Evolutionary conservation across 2,113 vertebrate genomes (phyloP).

Genomic region (Platysternon megacephalum): DNA sequence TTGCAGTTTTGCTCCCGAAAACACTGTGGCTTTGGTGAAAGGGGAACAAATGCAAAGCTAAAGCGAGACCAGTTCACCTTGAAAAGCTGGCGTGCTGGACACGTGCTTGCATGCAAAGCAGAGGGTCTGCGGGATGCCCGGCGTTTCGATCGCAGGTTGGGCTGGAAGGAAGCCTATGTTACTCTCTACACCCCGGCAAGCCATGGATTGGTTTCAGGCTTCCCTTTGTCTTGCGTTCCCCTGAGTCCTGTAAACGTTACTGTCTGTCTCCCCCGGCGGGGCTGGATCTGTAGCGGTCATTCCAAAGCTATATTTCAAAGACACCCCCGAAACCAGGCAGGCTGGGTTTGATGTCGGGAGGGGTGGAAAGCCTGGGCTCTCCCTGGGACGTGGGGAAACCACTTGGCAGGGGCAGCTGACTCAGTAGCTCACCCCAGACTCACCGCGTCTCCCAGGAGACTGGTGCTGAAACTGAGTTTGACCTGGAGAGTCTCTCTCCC

Average conservation of each 20-base stretch:
- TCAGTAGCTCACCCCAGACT: too few species aligned
- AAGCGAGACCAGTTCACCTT: conserved; percentile 46
- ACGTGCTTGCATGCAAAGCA: conserved; percentile 11
- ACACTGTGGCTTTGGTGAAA: neutral
- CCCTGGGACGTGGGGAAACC: too few species aligned
- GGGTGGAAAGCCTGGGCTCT: conserved; percentile 7
- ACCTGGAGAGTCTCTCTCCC: neutral
- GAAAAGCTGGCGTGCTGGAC: neutral
- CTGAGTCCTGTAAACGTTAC: neutral
- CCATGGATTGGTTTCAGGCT: neutral
- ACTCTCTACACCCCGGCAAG: neutral
- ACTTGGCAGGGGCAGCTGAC: too few species aligned
- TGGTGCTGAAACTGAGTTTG: neutral
- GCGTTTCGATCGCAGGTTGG: neutral
- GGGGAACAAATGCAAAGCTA: neutral
- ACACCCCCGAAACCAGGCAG: neutral
- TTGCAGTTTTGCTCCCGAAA: neutral
- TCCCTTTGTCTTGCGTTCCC: neutral
- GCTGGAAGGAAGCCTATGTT: neutral
- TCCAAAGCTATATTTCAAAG: neutral
- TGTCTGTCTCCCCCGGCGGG: neutral
- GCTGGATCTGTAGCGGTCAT: neutral
- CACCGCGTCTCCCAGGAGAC: too few species aligned
- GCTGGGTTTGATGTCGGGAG: neutral
- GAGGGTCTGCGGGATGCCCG: neutral